Base-by-base conservation (phyloP, 2,888 invertebrate genomes). In the Drosophila mercatorum region DNA sequence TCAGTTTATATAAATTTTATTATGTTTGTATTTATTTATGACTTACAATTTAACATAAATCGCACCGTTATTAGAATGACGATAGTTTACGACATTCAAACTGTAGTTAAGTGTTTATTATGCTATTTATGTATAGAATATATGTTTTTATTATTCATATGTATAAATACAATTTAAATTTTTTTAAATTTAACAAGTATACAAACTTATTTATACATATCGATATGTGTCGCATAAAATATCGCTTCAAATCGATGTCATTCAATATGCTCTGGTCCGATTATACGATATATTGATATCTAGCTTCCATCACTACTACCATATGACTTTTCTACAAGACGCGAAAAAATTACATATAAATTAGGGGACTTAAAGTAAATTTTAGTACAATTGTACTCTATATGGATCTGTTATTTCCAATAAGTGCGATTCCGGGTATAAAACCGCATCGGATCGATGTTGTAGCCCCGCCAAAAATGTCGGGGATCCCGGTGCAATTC, bases 401-500 rank as follows among this genome's bases (percentile, higher is more conserved):
- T 55, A 57, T 26, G 56, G 43, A 46, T 22, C 8, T 36, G 31
- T 49, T 53, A 28, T 55, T 56, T 65, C 31, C 41, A 66, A 36
- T 51, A 40, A 22, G 17, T 47, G 31, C 55, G 58, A 34, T 61
- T 52, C 58, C 79, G 78, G 31, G 69, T 52, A 68, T 31, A 70
- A 31, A 52, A 47, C 36, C 43, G 67, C 79, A 72, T 47, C 69
- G 69, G 43, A 63, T 82, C 81, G 72, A 86, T 86, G 86, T 72
- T 79, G 79, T 88, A 89, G 76, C 76, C 72, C 73, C 68, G 81
- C 59, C 68, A 46, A 78, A 47, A 57, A 85, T 86, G 86, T 77
- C 86, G 75, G 88, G 78, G 51, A 85, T 87, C 72, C 74, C 88
- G 83, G 85, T 82, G 53, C 88, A 85, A 76, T 89, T 85, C 47